Conservation (phyloP, 2,113 vertebrate genomes). For the Cariama cristata region DNA sequence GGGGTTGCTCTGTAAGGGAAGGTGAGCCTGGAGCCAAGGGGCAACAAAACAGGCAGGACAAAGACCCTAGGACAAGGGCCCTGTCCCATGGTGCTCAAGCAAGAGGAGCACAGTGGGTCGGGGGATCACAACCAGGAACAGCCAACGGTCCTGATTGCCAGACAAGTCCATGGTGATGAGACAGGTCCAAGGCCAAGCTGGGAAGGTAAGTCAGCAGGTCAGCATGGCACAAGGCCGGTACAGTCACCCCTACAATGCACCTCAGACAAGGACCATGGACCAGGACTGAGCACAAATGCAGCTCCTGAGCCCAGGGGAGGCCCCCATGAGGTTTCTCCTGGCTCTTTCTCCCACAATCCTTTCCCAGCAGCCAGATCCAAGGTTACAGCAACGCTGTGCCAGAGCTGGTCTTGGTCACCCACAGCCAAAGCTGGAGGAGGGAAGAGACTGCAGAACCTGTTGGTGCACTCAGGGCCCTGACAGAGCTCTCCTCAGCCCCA, state of each 20-base stretch:
- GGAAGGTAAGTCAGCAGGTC: neutral
- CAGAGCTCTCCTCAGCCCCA: neutral
- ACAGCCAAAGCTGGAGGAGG: neutral
- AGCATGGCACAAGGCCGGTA: neutral
- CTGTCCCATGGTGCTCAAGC: neutral
- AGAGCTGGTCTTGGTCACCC: neutral
- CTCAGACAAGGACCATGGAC: neutral
- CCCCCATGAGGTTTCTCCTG: accelerated
- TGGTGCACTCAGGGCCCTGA: neutral
- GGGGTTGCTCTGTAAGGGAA: neutral
- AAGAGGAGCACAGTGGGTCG: neutral
- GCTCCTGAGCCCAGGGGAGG: neutral
- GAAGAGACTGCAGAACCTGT: neutral
- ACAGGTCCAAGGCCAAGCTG: neutral
- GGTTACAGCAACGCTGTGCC: neutral
- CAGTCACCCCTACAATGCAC: neutral
- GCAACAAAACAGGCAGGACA: neutral
- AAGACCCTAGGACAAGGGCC: neutral
- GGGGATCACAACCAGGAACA: neutral
- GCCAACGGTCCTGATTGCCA: neutral
- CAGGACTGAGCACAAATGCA: neutral
- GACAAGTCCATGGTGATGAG: neutral
- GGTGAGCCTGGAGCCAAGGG: neutral
- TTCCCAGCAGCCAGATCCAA: neutral
- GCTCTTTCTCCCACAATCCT: neutral